Evolutionary conservation across 2,797 vertebrate genomes (phyloP).

Genomic region (Glossophaga mutica): DNA sequence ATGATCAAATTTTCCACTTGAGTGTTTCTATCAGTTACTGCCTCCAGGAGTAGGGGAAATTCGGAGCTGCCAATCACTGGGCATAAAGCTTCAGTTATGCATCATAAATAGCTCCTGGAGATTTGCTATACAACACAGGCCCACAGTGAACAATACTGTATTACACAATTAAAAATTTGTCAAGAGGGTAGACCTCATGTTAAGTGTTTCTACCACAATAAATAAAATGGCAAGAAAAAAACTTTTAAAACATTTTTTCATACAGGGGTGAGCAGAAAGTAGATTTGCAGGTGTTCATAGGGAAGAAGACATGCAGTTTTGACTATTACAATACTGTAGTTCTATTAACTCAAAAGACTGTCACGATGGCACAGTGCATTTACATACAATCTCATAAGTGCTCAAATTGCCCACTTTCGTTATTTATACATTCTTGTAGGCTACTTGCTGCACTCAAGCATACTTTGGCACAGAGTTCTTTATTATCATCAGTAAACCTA

Average conservation of each 20-base stretch:
- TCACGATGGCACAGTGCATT: background rate
- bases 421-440: background rate
- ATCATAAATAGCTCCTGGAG: background rate
- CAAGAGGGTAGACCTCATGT: background rate
- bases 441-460: background rate
- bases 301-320: background rate
- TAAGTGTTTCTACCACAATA: background rate
- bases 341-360: background rate
- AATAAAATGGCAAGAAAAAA: background rate
- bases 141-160: background rate
- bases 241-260: background rate
- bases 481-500: background rate
- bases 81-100: background rate
- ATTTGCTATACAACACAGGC: background rate
- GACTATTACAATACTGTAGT: background rate
- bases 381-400: background rate
- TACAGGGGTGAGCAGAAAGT: background rate
- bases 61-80: background rate
- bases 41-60: background rate
- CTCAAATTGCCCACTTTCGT: background rate
- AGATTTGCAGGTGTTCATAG: background rate
- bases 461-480: background rate
- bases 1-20: background rate
- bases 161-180: background rate
- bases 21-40: background rate